Base-by-base conservation (phyloP, 2,113 vertebrate species). In the Aplodontia rufa region DNA sequence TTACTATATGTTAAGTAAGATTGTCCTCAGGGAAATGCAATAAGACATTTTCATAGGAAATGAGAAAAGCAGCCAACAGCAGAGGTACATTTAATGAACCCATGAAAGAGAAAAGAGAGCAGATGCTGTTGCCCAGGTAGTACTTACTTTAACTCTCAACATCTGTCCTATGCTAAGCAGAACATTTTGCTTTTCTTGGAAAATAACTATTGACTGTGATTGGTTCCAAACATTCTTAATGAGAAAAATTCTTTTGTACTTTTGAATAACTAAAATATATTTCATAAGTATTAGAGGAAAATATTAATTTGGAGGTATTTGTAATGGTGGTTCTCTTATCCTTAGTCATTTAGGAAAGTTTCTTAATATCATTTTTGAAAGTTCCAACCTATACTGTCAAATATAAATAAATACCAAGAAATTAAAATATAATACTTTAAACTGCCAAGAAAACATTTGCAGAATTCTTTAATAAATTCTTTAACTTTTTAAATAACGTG, bases 221-320 rank as follows among this genome's bases (percentile, higher is more conserved):
- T 83, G 6, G 19, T 66, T 62, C 0, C 74, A 92, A 93, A 83
- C 37, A 82, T 26, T 4, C 9, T 75, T 86, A 60, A 68, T 9
- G 78, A 37, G 58, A 78, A 90, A 95, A 94, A 51, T 32, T 87
- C 2, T 79, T 85, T 64, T 55, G 12, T 80, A 45, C 35, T 86
- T 85, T 53, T 76, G 60, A 92, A 85, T 71, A 85, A 75, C 55
- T 76, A 76, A 93, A 58, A 45, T 58, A 45, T 32, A 30, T 90
- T 83, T 83, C 72, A 42, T 95, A 90, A 92, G 80, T 92, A 87
- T 62, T 5, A 93, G 51, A 95, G 81, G 86, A 93, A 96, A 94
- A 14, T 55, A 95, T 17, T 95, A 91, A 88, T 95, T 93, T 60
- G 49, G 91, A 85, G 14, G 60, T 0, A 84, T 24, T 66, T 1